Evolutionary conservation across 2,888 invertebrate species (phyloP).

Genomic region (Drosophila gaucha): DNA sequence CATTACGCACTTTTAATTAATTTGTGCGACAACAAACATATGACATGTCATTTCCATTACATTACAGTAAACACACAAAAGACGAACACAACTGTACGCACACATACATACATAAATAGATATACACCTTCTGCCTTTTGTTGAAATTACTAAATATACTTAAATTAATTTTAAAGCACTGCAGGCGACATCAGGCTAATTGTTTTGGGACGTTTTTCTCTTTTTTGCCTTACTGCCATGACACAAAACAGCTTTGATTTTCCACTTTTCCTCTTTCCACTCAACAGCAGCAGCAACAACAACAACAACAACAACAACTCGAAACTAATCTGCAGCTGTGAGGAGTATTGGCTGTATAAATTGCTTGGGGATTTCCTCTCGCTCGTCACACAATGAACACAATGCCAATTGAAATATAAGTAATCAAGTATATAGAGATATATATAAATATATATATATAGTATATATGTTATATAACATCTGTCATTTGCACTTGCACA

Average conservation of each 20-base stretch:
- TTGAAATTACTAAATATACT: constrained; percentile 34
- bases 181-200: constrained; percentile 59
- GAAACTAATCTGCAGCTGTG: constrained; percentile 62
- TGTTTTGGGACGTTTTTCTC: constrained; percentile 61
- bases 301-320: constrained; percentile 19
- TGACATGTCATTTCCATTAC: constrained; percentile 28
- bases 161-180: constrained; percentile 57
- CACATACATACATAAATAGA: neutral
- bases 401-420: constrained; percentile 54
- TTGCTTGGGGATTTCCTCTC: constrained; percentile 62
- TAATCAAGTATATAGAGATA: constrained; percentile 13
- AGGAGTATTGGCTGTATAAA: constrained; percentile 61
- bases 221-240: constrained; percentile 27
- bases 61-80: constrained; percentile 18
- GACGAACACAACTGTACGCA: neutral
- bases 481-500: neutral
- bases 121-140: constrained; percentile 1
- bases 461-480: neutral
- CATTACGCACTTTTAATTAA: constrained; percentile 45
- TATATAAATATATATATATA: neutral
- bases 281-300: constrained; percentile 14
- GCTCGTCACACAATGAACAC: constrained; percentile 51
- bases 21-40: constrained; percentile 40
- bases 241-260: constrained; percentile 67
- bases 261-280: constrained; percentile 59